Conservation (phyloP, 2,797 vertebrate species). For the Enteromius radiatus region DNA sequence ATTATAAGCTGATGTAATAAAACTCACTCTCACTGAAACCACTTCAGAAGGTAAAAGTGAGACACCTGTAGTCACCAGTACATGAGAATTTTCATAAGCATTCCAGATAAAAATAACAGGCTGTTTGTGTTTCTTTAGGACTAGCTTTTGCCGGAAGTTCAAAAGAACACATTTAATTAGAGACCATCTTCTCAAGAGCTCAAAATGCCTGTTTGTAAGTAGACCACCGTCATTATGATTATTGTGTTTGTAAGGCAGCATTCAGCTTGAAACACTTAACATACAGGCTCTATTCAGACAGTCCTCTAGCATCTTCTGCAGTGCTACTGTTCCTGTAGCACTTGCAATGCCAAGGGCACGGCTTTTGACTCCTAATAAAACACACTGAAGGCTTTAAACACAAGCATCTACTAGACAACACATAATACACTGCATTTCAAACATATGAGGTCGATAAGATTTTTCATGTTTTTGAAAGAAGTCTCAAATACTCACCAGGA, state of each 20-base stretch:
- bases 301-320: not conserved
- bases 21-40: not conserved
- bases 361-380: not conserved
- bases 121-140: not conserved
- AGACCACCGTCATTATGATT: not conserved
- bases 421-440: not conserved
- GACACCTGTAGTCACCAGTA: not conserved
- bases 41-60: too few relatives aligned
- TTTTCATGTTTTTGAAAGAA: not conserved
- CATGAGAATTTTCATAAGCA: not conserved
- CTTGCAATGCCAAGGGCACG: not conserved
- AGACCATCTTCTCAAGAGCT: not conserved
- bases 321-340: not conserved
- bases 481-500: too few relatives aligned
- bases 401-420: not conserved
- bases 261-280: not conserved
- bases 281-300: not conserved
- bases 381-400: not conserved
- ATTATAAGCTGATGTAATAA: not conserved
- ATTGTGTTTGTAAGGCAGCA: not conserved
- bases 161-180: constrained; percentile 2
- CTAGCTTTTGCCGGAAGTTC: not conserved
- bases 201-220: not conserved
- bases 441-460: not conserved
- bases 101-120: not conserved